Conservation (phyloP, 2,797 vertebrate species). For the Paramormyrops hopkinsi region DNA sequence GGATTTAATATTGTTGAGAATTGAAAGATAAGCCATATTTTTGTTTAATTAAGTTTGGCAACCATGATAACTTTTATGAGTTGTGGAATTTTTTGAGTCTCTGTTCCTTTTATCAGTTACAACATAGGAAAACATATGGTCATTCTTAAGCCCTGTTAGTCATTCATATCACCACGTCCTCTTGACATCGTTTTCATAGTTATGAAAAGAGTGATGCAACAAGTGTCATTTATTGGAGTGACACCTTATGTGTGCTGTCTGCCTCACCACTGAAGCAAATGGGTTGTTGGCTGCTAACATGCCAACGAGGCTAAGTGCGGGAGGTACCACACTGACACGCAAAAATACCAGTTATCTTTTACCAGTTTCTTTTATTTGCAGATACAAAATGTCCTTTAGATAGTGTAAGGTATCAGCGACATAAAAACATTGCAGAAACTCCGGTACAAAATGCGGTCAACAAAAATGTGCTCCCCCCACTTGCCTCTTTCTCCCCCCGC, state of each 20-base stretch:
- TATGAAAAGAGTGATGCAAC: not conserved
- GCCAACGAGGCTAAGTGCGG: no score
- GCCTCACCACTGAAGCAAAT: constrained; percentile 72
- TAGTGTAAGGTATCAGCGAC: constrained; percentile 26
- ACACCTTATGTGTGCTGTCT: not conserved
- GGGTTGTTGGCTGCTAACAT: no score
- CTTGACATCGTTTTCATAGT: not conserved
- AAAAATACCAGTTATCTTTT: no score
- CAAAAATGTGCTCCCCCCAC: no score
- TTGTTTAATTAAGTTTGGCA: not conserved
- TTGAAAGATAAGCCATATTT: not conserved
- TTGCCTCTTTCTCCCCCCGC: no score
- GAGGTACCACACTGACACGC: no score
- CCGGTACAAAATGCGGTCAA: no score
- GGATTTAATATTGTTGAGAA: not conserved
- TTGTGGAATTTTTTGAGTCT: not conserved
- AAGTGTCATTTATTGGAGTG: not conserved
- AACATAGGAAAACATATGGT: not conserved
- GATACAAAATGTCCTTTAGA: no score
- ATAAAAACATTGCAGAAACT: no score
- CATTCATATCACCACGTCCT: not conserved
- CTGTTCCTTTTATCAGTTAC: not conserved
- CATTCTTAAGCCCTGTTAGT: not conserved
- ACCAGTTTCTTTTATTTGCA: no score
- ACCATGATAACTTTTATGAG: not conserved